Evolutionary conservation across 1,140 invertebrate genomes (phyloP), one percentile per base, ranked within the genome.

Genomic region (Drosophila lini): DNA sequence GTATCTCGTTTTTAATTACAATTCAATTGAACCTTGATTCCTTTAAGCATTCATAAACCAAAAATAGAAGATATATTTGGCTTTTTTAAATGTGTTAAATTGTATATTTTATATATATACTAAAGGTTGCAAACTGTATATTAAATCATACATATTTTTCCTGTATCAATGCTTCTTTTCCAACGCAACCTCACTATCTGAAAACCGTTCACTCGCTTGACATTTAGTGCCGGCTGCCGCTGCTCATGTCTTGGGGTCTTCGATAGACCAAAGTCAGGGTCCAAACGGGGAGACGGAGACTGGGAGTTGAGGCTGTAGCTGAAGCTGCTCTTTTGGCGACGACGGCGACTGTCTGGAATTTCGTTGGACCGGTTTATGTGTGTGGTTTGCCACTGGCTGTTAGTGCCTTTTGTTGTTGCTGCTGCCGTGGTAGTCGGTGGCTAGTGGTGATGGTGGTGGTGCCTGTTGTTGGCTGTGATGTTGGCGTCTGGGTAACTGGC

Each of bases 401-500:
- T 63, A 32, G 38, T 42, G 40, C 57, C 28, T 19, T 53, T 65
- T 55, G 60, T 65, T 64, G 42, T 41, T 68, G 68, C 47, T 81
- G 62, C 53, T 74, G 50, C 52, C 25, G 25, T 13, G 31, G 1
- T 19, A 16, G 16, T 19, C 10, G 19, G 50, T 34, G 31, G 48
- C 41, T 45, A 22, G 44, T 48, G 45, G 16, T 53, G 16, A 45
- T 32, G 53, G 59, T 48, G 45, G 16, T 53, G 16, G 56, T 32
- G 53, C 55, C 69, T 77, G 74, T 78, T 74, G 60, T 31, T 68
- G 74, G 31, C 48, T 53, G 60, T 65, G 78, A 67, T 60, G 65
- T 61, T 74, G 80, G 63, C 59, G 79, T 78, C 79, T 81, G 79
- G 79, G 79, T 81, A 83, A 82, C 80, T 83, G 80, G 80, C 80